Conservation (phyloP, 2,113 vertebrate genomes). For the Sterna hirundo region DNA sequence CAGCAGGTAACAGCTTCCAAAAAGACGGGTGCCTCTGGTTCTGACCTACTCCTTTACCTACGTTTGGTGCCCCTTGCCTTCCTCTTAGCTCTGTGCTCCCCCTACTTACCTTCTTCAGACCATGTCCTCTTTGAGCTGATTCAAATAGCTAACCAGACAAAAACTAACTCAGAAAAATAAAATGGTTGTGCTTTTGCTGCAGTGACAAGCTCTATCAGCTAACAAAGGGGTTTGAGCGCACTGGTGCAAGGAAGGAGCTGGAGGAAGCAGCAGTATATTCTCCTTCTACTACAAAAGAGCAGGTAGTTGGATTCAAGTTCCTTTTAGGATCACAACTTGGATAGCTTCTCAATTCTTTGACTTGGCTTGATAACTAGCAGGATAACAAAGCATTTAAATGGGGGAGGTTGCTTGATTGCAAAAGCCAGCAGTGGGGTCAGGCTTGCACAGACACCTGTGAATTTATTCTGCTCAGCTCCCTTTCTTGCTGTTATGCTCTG, state of each 20-base stretch:
- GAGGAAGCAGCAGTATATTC: background rate
- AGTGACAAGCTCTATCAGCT: background rate
- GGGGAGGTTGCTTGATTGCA: background rate
- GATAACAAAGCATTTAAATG: background rate
- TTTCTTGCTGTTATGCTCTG: background rate
- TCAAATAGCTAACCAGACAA: background rate
- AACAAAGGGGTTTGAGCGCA: background rate
- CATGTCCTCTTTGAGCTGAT: background rate
- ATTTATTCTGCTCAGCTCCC: background rate
- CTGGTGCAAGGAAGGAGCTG: background rate
- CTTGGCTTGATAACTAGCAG: background rate
- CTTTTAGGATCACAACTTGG: background rate
- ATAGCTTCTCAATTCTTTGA: background rate
- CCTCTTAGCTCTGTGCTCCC: background rate
- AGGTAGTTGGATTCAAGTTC: background rate
- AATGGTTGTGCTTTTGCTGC: background rate
- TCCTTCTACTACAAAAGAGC: background rate
- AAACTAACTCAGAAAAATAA: background rate
- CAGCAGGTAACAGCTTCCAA: background rate
- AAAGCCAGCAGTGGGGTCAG: background rate
- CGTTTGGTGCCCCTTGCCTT: background rate
- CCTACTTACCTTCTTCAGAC: background rate
- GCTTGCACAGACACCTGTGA: background rate
- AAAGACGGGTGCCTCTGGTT: background rate
- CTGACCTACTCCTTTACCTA: background rate